Evolutionary conservation across 2,113 vertebrate species (phyloP).

Genomic region (Hyperopisus bebe): DNA sequence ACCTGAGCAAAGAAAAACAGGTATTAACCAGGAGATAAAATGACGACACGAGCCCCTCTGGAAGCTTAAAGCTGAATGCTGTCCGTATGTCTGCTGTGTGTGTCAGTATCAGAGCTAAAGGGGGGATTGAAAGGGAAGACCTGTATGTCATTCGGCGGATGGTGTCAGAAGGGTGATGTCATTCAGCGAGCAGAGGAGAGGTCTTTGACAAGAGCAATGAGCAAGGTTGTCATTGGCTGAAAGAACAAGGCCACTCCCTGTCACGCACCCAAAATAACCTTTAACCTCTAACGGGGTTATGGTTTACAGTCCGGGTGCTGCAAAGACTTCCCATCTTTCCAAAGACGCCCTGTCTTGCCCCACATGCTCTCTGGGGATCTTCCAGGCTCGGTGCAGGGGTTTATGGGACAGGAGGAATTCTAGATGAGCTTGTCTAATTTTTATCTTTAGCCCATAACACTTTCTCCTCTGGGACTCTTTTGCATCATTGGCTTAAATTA

Average conservation of each 20-base stretch:
- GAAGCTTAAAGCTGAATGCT: not conserved
- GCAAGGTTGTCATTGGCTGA: not conserved
- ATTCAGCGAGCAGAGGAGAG: not conserved
- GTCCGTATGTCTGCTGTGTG: not conserved
- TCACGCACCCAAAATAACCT: not conserved
- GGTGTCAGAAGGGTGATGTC: not conserved
- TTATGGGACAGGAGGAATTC: not conserved
- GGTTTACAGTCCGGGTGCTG: not conserved
- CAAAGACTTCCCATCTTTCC: not conserved
- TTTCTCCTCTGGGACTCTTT: not conserved
- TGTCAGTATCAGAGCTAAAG: not conserved
- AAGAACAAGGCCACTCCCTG: not conserved
- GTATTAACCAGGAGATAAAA: not conserved
- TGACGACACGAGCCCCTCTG: not conserved
- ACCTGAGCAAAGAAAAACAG: not conserved
- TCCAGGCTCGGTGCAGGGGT: not conserved
- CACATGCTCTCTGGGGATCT: not conserved
- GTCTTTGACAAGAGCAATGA: not conserved
- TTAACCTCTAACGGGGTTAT: not conserved
- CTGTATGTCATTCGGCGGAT: not conserved
- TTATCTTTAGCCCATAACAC: not conserved
- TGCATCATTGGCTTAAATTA: not conserved
- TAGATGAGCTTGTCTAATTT: not conserved
- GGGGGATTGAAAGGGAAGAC: not conserved
- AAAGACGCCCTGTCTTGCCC: not conserved